Base-by-base conservation (phyloP, 2,888 invertebrate genomes). In the Chalcis sispes region DNA sequence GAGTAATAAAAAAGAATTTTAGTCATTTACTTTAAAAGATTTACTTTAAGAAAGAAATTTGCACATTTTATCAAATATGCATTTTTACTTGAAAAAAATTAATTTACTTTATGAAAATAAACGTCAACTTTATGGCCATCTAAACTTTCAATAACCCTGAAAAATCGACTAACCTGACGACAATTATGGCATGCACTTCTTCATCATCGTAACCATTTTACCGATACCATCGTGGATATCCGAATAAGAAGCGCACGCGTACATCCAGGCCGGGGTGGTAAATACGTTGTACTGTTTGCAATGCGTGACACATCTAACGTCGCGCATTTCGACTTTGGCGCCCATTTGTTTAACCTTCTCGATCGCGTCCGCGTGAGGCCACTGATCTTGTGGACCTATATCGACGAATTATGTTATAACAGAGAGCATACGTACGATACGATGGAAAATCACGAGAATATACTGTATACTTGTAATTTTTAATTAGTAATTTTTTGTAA, bases 191-290 rank as follows among this genome's bases (percentile, higher is more conserved):
- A 84, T 82, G 8, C 42, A 67, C 18, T 84, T 83, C 8, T 72
- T 80, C 77, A 86, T 72, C 79, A 69, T 78, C 1, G 46, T 42
- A 42, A 86, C 86, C 89, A 91, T 89, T 50, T 87, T 87, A 0
- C 91, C 91, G 75, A 91, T 89, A 3, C 91, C 90, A 69, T 90
- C 90, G 79, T 90, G 89, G 58, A 92, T 84, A 73, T 90, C 89
- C 75, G 89, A 89, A 69, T 89, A 89, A 46, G 87, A 83, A 0
- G 89, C 91, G 5, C 46, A 36, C 46, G 89, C 86, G 79, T 90
- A 90, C 90, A 92, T 90, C 85, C 89, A 92, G 0, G 91, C 91
- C 4, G 91, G 91, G n/a, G 91, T 90, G 13, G 91, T 90, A 8
- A 90, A 89, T 23, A 91, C 84, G 62, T 89, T 88, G 83, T 90